These are phyloP conservation scores for Sylvicola cinctus DNA, from an alignment of 2,888 invertebrate genomes.

Conservation along the genomic window DNA sequence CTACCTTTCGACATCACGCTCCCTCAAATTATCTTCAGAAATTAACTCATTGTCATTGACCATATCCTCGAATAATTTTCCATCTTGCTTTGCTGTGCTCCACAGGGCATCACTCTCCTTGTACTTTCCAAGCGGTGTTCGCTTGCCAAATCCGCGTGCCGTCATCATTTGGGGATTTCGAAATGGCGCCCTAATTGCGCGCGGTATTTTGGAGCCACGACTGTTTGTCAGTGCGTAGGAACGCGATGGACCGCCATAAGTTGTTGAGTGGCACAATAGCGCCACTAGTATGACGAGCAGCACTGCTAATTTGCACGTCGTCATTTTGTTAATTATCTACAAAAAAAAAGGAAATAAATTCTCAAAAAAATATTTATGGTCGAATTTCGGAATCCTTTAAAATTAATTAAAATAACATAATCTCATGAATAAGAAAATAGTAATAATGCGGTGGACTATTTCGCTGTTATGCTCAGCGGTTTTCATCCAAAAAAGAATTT, in stretches of 20 bases:
- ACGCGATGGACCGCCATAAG: slow-evolving; percentile 9
- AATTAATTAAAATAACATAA: too few species aligned
- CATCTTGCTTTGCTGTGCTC: not conserved
- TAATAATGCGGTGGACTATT: too few species aligned
- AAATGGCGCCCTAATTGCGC: slow-evolving; percentile 13
- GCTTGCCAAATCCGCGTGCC: slow-evolving; percentile 15
- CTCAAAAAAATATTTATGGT: too few species aligned
- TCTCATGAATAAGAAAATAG: too few species aligned
- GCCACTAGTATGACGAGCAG: not conserved
- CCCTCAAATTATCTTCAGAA: slow-evolving; percentile 6
- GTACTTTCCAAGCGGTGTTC: slow-evolving; percentile 7
- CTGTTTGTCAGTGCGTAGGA: slow-evolving; percentile 9
- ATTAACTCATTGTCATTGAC: slow-evolving; percentile 2
- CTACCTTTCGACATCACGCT: too few species aligned
- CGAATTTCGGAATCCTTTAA: too few species aligned
- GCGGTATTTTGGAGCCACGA: slow-evolving; percentile 10
- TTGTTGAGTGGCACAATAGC: not conserved
- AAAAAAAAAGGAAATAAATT: too few species aligned
- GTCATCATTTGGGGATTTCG: slow-evolving; percentile 13
- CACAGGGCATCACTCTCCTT: slow-evolving; percentile 5
- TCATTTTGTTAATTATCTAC: too few species aligned
- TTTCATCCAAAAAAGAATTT: too few species aligned
- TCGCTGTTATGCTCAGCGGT: too few species aligned
- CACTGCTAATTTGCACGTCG: slow-evolving; percentile 1
- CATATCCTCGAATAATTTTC: not conserved